Evolutionary conservation across 2,113 vertebrate species (phyloP).

Genomic region (Chrysemys picta): DNA sequence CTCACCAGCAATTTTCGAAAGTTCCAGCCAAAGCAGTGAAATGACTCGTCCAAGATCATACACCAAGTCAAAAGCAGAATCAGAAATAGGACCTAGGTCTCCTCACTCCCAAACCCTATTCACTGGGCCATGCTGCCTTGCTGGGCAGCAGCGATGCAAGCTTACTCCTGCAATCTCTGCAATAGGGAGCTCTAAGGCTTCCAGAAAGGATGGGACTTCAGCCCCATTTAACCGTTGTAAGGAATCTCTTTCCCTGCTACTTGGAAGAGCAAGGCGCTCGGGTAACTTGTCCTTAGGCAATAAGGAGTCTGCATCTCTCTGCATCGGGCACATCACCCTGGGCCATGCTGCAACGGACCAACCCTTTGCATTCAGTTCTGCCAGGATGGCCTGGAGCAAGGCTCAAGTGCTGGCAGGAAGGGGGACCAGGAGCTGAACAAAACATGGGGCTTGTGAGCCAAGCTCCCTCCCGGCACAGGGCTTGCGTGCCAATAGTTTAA

Average conservation of each 20-base stretch:
- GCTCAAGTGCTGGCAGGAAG: background rate
- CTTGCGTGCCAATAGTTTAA: slow-evolving; percentile 63
- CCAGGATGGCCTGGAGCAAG: fast-evolving
- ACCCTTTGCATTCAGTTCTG: background rate
- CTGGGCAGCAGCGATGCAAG: background rate
- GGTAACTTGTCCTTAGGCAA: background rate
- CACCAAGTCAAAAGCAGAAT: background rate
- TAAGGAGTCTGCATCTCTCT: slow-evolving; percentile 11
- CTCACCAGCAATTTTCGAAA: background rate
- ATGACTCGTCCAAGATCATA: fast-evolving
- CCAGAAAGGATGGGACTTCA: background rate
- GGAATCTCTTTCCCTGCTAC: slow-evolving; percentile 1
- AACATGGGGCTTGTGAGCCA: slow-evolving; percentile 6
- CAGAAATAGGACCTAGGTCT: background rate
- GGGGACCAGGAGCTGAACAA: slow-evolving; percentile 17
- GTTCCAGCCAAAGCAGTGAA: fast-evolving
- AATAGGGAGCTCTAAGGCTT: background rate
- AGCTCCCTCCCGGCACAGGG: background rate
- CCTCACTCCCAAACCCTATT: background rate
- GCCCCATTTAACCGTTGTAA: background rate
- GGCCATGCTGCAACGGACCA: background rate
- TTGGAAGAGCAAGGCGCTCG: background rate
- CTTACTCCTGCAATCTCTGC: background rate
- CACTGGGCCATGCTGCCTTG: no score
- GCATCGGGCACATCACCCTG: background rate